Evolutionary conservation across 2,113 vertebrate species (phyloP).

Genomic region (Hippopotamus amphibius): DNA sequence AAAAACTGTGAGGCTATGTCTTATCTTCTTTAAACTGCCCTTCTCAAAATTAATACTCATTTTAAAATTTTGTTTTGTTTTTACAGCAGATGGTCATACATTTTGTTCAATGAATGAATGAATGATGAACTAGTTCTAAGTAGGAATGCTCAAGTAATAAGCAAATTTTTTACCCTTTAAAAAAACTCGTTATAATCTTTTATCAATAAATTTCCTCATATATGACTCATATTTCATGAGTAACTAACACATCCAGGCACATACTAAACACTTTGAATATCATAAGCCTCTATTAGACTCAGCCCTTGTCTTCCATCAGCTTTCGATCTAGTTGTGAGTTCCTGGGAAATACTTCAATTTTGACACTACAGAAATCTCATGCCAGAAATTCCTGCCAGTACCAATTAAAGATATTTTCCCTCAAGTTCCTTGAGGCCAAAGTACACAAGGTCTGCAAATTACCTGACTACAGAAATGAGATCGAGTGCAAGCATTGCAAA

Average conservation of each 20-base stretch:
- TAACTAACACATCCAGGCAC: background rate
- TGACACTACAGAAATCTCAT: slow-evolving; percentile 31
- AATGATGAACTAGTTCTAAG: slow-evolving; percentile 13
- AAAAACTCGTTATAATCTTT: background rate
- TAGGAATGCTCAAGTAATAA: slow-evolving; percentile 14
- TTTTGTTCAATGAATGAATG: slow-evolving; percentile 22
- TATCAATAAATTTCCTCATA: slow-evolving; percentile 7
- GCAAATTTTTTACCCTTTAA: background rate
- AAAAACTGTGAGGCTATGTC: background rate
- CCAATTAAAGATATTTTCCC: slow-evolving; percentile 56
- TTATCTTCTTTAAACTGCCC: background rate
- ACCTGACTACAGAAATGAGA: slow-evolving; percentile 55
- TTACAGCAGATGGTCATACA: background rate
- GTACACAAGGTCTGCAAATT: slow-evolving; percentile 32
- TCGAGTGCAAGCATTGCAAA: slow-evolving; percentile 30
- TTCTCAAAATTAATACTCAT: background rate
- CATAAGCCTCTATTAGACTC: background rate
- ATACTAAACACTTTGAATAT: slow-evolving; percentile 15
- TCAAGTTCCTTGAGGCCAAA: slow-evolving; percentile 40
- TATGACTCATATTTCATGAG: slow-evolving; percentile 32
- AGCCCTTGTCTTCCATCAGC: background rate
- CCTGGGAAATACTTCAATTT: slow-evolving; percentile 49
- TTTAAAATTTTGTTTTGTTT: slow-evolving; percentile 39
- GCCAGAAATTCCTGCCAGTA: slow-evolving; percentile 47
- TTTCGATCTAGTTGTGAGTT: slow-evolving; percentile 55